These are phyloP conservation scores for Acronicta aceris DNA, from an alignment of 2,888 invertebrate species.

Conservation along the genomic window DNA sequence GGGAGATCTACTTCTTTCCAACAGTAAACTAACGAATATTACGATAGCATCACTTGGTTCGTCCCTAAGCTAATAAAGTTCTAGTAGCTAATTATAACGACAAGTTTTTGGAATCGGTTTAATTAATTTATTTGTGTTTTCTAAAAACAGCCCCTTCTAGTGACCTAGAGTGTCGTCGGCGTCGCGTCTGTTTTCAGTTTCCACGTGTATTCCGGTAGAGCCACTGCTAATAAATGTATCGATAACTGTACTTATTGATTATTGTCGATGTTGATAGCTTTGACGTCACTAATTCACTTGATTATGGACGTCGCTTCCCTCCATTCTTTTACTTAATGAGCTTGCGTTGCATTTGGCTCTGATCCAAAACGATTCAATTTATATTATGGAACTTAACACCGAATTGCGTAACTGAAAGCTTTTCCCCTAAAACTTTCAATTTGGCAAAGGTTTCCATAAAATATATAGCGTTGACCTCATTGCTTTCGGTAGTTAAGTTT, in stretches of 20 bases:
- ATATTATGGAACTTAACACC: slow-evolving; percentile 20
- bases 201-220: slow-evolving; percentile 2
- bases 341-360: slow-evolving; percentile 37
- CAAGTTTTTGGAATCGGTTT: background rate
- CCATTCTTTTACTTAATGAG: slow-evolving; percentile 41
- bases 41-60: no score
- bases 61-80: no score
- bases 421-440: slow-evolving; percentile 26
- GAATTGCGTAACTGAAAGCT: slow-evolving; percentile 31
- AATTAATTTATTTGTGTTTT: background rate
- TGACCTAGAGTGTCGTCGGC: background rate
- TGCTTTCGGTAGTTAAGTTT: slow-evolving; percentile 5
- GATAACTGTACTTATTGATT: slow-evolving; percentile 18
- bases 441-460: slow-evolving; percentile 15
- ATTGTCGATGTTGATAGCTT: slow-evolving; percentile 3
- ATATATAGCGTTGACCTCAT: slow-evolving; percentile 14
- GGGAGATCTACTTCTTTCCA: no score
- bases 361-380: slow-evolving; percentile 28
- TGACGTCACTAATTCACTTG: slow-evolving; percentile 20
- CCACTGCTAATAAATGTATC: slow-evolving; percentile 8
- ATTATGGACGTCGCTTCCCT: slow-evolving; percentile 23
- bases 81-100: no score
- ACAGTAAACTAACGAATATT: no score
- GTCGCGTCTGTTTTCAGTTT: background rate
- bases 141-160: background rate